Conservation (phyloP, 2,888 invertebrate genomes). For the Drosophila quinaria region DNA sequence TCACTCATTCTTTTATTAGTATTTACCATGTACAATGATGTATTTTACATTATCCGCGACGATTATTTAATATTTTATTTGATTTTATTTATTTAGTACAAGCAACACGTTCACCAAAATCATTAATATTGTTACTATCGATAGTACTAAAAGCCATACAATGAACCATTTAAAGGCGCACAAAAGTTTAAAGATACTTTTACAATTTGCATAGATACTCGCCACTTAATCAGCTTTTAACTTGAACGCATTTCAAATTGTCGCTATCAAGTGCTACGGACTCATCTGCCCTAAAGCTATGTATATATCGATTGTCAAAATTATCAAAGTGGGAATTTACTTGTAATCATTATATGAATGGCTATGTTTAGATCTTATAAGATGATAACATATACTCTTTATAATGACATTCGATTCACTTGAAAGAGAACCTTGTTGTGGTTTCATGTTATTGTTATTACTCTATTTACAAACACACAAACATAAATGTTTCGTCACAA, state of each 20-base stretch:
- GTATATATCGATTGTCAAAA: not conserved
- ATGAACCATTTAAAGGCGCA: not conserved
- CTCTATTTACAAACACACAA: constrained; percentile 2
- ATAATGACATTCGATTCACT: constrained; percentile 2
- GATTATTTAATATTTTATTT: no score
- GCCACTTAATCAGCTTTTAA: not conserved
- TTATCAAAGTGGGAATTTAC: not conserved
- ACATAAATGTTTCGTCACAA: not conserved
- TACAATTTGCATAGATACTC: not conserved
- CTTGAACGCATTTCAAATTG: not conserved
- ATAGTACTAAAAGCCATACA: no score
- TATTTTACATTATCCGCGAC: no score
- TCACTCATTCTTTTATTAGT: no score
- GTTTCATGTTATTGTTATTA: constrained; percentile 19
- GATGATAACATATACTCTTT: not conserved
- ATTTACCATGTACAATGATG: no score
- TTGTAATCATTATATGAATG: constrained; percentile 1
- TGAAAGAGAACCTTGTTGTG: not conserved
- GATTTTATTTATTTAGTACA: no score
- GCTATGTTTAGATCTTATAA: not conserved
- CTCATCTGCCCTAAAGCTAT: no score
- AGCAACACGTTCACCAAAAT: no score
- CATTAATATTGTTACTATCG: no score
- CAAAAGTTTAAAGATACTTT: not conserved
- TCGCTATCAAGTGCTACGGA: not conserved